These are phyloP conservation scores for Siniperca undulata DNA, from an alignment of 2,797 vertebrate species.

Conservation along the genomic window DNA sequence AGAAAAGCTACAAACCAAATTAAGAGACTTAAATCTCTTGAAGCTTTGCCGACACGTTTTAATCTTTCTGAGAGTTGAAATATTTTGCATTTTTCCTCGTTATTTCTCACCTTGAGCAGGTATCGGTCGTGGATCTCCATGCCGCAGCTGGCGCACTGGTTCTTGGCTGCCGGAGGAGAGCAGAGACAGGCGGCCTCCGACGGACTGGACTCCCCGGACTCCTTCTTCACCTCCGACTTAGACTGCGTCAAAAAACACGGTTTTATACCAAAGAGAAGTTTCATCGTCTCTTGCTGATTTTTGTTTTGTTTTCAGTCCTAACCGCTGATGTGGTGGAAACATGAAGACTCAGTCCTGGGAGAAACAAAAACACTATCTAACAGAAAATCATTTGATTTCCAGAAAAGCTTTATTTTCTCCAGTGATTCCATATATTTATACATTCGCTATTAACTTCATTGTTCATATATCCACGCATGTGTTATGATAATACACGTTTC, in stretches of 20 bases:
- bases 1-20: neutral
- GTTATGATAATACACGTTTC: neutral
- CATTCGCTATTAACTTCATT: neutral
- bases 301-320: neutral
- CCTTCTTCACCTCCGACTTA: constrained; percentile 93
- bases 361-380: neutral
- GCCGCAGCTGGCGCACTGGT: constrained; percentile 95
- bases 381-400: neutral
- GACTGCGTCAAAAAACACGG: constrained; percentile 81
- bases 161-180: constrained; percentile 91
- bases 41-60: accelerated
- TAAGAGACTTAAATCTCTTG: neutral
- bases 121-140: constrained; percentile 94
- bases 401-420: neutral
- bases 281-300: neutral
- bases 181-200: constrained; percentile 92
- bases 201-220: constrained; percentile 87
- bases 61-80: neutral
- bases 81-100: accelerated
- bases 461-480: neutral
- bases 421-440: neutral
- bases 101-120: constrained; percentile 90
- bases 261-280: neutral
- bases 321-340: neutral
- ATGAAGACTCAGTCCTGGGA: neutral